phyloP scores from a whole-genome alignment of 2,888 invertebrate species.

The Ypsolopha scabrella region DNA sequence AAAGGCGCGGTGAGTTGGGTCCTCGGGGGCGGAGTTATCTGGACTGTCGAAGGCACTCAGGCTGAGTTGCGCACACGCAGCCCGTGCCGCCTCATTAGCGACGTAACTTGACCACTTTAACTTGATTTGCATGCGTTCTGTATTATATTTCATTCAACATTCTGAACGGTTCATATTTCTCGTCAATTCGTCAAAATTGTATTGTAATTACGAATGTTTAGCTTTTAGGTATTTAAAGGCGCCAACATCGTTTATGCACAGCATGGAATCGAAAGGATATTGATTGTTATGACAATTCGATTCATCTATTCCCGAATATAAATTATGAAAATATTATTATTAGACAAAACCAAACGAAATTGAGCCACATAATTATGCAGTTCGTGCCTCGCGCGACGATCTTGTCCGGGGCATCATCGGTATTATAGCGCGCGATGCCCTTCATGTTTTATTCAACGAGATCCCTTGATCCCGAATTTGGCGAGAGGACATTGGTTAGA shows the following conservation, averaged over 20 bases:
- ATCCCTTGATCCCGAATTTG: slow-evolving; percentile 42
- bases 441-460: slow-evolving; percentile 57
- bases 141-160: slow-evolving; percentile 10
- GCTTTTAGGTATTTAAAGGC: slow-evolving; percentile 11
- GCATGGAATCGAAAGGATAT: slow-evolving; percentile 21
- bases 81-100: slow-evolving; percentile 55
- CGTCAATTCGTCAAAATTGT: not conserved
- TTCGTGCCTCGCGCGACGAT: slow-evolving; percentile 47
- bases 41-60: slow-evolving; percentile 16
- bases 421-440: slow-evolving; percentile 46
- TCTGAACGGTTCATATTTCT: not conserved
- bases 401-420: slow-evolving; percentile 34
- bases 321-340: slow-evolving; percentile 10
- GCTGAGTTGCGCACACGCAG: slow-evolving; percentile 36
- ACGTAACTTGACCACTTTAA: slow-evolving; percentile 22
- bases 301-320: slow-evolving; percentile 8
- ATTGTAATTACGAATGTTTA: slow-evolving; percentile 6
- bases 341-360: slow-evolving; percentile 36
- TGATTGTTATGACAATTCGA: slow-evolving; percentile 1
- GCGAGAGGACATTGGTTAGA: slow-evolving; percentile 19
- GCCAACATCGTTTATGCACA: slow-evolving; percentile 16
- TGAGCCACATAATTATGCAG: slow-evolving; percentile 55
- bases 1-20: too few relatives aligned
- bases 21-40: too few relatives aligned
- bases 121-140: slow-evolving; percentile 3